Conservation (phyloP, 2,888 invertebrate species). For the Leucozona laternaria region DNA sequence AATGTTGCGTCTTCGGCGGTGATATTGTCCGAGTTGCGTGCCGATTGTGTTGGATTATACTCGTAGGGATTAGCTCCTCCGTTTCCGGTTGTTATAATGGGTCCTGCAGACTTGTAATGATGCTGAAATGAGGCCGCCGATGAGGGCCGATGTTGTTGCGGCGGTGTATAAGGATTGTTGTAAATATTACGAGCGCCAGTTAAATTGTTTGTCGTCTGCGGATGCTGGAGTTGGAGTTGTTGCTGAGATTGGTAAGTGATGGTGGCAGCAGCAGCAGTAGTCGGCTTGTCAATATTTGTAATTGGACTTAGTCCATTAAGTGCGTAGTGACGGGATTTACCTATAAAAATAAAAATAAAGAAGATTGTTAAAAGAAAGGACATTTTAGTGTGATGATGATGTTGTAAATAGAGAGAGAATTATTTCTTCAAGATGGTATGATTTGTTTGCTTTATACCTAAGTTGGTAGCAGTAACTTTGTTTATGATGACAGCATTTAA, state of each 20-base stretch:
- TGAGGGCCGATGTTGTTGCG: conserved; percentile 79
- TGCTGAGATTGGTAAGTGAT: conserved; percentile 79
- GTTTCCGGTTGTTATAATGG: conserved; percentile 76
- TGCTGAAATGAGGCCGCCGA: conserved; percentile 79
- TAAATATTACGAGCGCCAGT: conserved; percentile 86
- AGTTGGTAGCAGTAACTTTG: background rate
- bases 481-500: conserved; percentile 29
- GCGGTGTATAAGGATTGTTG: conserved; percentile 84
- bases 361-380: conserved; percentile 9
- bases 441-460: too few species aligned
- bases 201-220: conserved; percentile 76
- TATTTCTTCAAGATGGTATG: conserved; percentile 19
- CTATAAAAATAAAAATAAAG: conserved; percentile 79
- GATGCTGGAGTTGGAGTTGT: conserved; percentile 78
- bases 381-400: conserved; percentile 18
- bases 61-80: conserved; percentile 79
- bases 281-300: conserved; percentile 77
- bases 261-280: conserved; percentile 34
- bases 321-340: conserved; percentile 93
- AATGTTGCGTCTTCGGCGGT: conserved; percentile 87
- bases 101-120: conserved; percentile 80
- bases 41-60: conserved; percentile 85
- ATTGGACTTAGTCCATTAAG: conserved; percentile 83
- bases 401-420: conserved; percentile 22
- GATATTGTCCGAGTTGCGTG: conserved; percentile 88